Evolutionary conservation across 2,797 vertebrate species (phyloP).

Genomic region (Lepus townsendii): DNA sequence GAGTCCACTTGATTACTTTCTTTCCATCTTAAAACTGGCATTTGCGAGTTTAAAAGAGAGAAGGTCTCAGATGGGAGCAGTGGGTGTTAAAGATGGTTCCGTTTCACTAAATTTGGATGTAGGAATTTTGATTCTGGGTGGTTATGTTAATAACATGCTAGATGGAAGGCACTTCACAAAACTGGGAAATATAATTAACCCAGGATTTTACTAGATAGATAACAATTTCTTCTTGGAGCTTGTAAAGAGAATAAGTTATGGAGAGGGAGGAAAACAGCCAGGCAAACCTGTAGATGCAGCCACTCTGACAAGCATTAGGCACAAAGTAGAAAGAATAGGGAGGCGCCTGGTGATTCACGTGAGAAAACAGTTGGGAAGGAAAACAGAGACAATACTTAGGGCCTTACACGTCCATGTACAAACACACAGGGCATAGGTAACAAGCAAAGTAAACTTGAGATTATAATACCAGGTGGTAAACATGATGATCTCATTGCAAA

Average conservation of each 20-base stretch:
- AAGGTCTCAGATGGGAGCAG: neutral
- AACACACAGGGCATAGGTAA: slow-evolving; percentile 1
- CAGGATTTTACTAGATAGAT: neutral
- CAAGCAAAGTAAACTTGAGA: neutral
- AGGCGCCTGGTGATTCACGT: neutral
- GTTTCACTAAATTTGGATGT: neutral
- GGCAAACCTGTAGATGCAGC: neutral
- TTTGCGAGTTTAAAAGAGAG: neutral
- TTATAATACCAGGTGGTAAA: neutral
- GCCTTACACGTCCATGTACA: neutral
- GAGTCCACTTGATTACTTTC: neutral
- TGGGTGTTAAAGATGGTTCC: neutral
- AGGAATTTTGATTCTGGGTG: neutral
- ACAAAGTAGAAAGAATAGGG: neutral
- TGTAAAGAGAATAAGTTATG: neutral
- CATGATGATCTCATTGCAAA: neutral
- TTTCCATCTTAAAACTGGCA: neutral
- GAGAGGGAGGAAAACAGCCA: neutral
- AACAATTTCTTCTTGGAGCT: neutral
- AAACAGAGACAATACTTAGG: neutral
- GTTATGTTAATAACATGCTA: neutral
- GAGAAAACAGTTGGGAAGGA: slow-evolving; percentile 23
- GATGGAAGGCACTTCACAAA: neutral
- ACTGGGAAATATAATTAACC: neutral
- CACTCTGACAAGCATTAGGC: neutral